A percentile compares a stretch with the other conserved stretches of the same genome.
Conservation (phyloP, 2,797 vertebrate species). For the Myotis findleyi region DNA sequence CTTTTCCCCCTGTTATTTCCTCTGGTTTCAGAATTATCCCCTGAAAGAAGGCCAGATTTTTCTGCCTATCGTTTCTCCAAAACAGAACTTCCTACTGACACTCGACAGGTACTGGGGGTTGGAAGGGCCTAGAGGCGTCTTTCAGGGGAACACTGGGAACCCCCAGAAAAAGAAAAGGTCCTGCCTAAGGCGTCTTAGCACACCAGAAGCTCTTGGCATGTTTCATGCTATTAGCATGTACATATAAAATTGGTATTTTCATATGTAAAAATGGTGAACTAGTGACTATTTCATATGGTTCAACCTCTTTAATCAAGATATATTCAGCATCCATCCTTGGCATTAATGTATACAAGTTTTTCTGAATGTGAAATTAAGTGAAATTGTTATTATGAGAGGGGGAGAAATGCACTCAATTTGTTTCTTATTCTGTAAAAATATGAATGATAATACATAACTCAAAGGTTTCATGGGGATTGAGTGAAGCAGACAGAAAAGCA, state of each 20-base stretch:
- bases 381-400: neutral
- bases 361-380: neutral
- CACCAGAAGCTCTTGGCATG: neutral
- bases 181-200: neutral
- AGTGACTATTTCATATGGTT: neutral
- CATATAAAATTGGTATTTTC: neutral
- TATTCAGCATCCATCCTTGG: neutral
- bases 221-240: neutral
- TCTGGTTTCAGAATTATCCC: slow-evolving; percentile 41
- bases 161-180: neutral
- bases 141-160: neutral
- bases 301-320: neutral
- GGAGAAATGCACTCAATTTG: neutral
- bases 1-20: neutral
- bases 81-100: neutral
- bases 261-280: neutral
- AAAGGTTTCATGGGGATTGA: neutral
- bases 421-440: slow-evolving; percentile 5
- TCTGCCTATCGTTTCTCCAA: neutral
- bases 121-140: neutral
- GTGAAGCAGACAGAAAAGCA: neutral
- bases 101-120: accelerated
- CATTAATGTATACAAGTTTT: neutral
- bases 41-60: slow-evolving; percentile 38
- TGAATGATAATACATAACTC: neutral